Conservation (phyloP, 2,113 vertebrate species). For the Macheiramphus alcinus region DNA sequence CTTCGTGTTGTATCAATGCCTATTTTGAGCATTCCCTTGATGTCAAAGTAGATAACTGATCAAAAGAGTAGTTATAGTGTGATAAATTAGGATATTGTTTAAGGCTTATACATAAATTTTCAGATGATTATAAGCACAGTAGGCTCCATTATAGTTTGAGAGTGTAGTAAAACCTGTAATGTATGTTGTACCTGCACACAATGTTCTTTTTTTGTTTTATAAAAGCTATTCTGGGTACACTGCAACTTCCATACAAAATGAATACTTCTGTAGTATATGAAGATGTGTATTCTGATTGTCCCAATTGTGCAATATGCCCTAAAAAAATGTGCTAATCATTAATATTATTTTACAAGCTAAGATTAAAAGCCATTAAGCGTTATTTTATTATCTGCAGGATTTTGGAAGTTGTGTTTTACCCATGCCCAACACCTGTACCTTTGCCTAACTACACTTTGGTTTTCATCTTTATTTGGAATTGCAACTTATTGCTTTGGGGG, state of each 20-base stretch:
- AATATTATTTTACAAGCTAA: not conserved
- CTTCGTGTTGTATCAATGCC: not conserved
- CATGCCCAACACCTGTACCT: not conserved
- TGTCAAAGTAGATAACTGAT: not conserved
- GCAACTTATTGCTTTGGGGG: not conserved
- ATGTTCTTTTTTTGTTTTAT: not conserved
- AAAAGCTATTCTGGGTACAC: not conserved
- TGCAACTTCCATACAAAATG: not conserved
- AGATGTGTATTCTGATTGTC: not conserved
- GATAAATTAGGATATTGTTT: not conserved
- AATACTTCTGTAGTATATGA: not conserved
- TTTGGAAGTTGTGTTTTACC: slow-evolving; percentile 29
- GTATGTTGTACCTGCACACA: not conserved
- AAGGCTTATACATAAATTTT: not conserved
- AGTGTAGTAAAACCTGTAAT: not conserved
- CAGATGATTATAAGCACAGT: not conserved
- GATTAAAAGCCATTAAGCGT: not conserved
- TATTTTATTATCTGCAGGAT: not conserved
- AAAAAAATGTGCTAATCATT: not conserved
- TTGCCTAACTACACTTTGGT: not conserved
- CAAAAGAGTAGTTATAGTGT: not conserved
- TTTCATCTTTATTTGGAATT: slow-evolving; percentile 44
- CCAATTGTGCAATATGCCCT: not conserved
- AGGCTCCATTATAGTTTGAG: not conserved
- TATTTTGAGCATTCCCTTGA: not conserved